These are phyloP conservation scores for Aporophyla lueneburgensis DNA, from an alignment of 2,888 invertebrate species.

Conservation along the genomic window DNA sequence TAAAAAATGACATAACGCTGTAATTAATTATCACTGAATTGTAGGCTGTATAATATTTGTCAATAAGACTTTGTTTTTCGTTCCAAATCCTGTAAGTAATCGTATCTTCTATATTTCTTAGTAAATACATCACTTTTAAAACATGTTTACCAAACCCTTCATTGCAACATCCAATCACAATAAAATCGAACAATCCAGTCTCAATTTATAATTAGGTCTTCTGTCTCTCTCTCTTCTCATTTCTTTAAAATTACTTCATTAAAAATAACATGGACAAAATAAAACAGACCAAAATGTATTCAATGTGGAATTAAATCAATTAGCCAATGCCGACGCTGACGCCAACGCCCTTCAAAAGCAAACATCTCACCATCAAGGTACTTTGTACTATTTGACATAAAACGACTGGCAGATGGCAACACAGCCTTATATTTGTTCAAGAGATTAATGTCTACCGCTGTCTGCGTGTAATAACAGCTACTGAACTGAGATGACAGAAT, in stretches of 20 bases:
- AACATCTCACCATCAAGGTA: constrained; percentile 58
- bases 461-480: constrained; percentile 72
- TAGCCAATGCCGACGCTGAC: constrained; percentile 63
- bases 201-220: constrained; percentile 10
- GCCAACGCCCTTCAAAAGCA: constrained; percentile 58
- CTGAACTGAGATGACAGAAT: constrained; percentile 62
- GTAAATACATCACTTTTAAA: constrained; percentile 17
- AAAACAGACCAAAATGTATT: constrained; percentile 53
- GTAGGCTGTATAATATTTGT: not conserved
- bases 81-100: constrained; percentile 1
- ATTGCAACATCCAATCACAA: constrained; percentile 14
- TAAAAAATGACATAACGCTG: constrained; percentile 6
- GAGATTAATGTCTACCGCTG: constrained; percentile 82
- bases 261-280: constrained; percentile 30
- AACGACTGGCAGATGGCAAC: constrained; percentile 74
- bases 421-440: constrained; percentile 79
- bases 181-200: constrained; percentile 2
- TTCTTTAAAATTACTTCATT: constrained; percentile 6
- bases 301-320: constrained; percentile 73
- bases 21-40: constrained; percentile 36
- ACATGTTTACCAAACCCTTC: constrained; percentile 6
- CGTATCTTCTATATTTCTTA: constrained; percentile 27
- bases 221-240: too few species aligned
- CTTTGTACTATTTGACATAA: constrained; percentile 48
- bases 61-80: not conserved